Evolutionary conservation across 2,113 vertebrate genomes (phyloP).

Genomic region (Pluvianellus socialis): DNA sequence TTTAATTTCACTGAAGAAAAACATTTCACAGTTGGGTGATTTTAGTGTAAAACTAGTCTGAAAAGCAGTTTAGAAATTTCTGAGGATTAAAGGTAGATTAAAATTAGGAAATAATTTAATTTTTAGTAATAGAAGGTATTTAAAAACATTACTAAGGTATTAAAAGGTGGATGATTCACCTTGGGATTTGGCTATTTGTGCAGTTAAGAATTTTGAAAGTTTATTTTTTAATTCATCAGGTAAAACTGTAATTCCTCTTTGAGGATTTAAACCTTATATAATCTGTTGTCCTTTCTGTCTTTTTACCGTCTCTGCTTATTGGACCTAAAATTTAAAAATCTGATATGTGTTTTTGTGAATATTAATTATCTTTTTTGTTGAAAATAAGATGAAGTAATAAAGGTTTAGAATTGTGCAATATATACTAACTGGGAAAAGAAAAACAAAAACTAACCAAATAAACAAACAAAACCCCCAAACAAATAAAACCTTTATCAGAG

Average conservation of each 20-base stretch:
- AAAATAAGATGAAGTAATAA: not conserved
- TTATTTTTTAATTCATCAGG: not conserved
- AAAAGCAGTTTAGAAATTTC: not conserved
- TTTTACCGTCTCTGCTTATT: not conserved
- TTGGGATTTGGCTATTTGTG: not conserved
- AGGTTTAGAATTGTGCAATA: not conserved
- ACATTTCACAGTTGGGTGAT: not conserved
- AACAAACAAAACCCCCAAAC: not conserved
- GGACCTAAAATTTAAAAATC: not conserved
- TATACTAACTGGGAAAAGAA: fast-evolving
- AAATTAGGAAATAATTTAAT: not conserved
- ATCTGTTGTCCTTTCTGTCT: not conserved
- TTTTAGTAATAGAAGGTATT: not conserved
- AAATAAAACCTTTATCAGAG: not conserved
- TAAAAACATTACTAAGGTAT: not conserved
- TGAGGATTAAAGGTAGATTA: not conserved
- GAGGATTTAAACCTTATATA: not conserved
- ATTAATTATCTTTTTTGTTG: not conserved
- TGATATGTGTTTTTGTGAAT: not conserved
- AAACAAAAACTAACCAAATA: no score
- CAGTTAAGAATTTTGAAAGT: not conserved
- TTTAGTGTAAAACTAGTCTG: not conserved
- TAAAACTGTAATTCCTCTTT: not conserved
- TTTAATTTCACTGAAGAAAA: not conserved
- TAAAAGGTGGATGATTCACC: not conserved